A percentile compares a stretch with the other conserved stretches of the same genome.
Evolutionary conservation across 1,140 invertebrate species (phyloP).

Genomic region (Eueides isabella): DNA sequence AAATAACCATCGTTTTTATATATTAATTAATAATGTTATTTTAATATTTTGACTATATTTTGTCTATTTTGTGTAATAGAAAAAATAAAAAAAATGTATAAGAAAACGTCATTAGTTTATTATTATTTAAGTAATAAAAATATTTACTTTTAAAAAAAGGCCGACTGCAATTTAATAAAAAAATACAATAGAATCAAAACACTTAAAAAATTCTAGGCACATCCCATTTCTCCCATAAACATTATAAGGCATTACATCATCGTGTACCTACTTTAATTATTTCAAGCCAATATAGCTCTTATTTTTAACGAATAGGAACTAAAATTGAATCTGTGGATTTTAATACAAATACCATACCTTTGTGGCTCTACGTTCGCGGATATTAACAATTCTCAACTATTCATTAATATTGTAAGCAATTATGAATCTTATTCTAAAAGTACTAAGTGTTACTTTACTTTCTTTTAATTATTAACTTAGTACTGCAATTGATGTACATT

Average conservation of each 20-base stretch:
- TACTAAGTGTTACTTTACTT: constrained; percentile 38
- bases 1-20: no score
- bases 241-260: constrained; percentile 54
- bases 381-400: constrained; percentile 49
- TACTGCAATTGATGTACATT: constrained; percentile 46
- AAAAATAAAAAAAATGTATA: no score
- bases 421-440: constrained; percentile 34
- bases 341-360: constrained; percentile 15
- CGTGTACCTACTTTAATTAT: constrained; percentile 33
- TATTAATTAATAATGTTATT: no score
- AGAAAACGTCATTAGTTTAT: no score
- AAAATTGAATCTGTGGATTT: constrained; percentile 24
- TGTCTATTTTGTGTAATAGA: no score
- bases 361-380: constrained; percentile 42
- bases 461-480: constrained; percentile 29
- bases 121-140: no score
- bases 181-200: background rate
- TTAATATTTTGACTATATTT: no score
- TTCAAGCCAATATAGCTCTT: constrained; percentile 31
- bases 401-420: constrained; percentile 43
- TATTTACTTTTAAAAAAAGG: no score
- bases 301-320: constrained; percentile 1
- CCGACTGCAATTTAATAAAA: no score
- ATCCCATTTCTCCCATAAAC: constrained; percentile 53
- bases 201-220: constrained; percentile 48